Conservation (phyloP, 2,113 vertebrate species). For the Oplegnathus fasciatus region DNA sequence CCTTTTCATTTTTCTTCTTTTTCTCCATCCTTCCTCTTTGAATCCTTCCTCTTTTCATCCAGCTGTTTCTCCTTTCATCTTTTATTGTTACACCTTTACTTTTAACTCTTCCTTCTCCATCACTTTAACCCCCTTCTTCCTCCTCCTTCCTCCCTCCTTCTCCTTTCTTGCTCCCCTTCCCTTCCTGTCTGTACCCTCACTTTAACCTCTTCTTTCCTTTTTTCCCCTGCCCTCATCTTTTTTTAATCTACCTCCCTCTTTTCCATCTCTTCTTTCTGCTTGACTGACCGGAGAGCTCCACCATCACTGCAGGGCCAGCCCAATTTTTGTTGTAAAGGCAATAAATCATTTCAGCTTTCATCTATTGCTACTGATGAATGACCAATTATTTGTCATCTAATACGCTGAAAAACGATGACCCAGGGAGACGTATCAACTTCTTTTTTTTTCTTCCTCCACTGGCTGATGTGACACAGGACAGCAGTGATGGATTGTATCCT, state of each 20-base stretch:
- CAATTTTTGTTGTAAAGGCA: conserved; percentile 83
- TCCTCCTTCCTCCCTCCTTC: too few species aligned
- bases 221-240: not conserved
- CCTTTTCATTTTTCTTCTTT: too few species aligned
- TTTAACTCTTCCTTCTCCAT: not conserved
- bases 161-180: too few species aligned
- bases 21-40: too few species aligned
- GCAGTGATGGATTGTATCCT: conserved; percentile 98
- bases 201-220: conserved; percentile 40
- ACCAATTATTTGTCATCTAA: conserved; percentile 99
- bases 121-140: not conserved
- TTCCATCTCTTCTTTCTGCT: conserved; percentile 72
- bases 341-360: conserved; percentile 99
- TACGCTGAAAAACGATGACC: conserved; percentile 95
- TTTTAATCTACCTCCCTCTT: conserved; percentile 56
- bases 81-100: too few species aligned
- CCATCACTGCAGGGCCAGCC: conserved; percentile 78
- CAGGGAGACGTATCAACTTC: conserved; percentile 92
- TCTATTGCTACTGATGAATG: conserved; percentile 99
- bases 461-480: conserved; percentile 85
- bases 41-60: too few species aligned
- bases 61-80: not conserved
- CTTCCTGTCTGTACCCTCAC: not conserved
- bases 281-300: conserved; percentile 87
- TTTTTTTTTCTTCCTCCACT: conserved; percentile 54